Conservation (phyloP, 2,797 vertebrate species). For the Mus minutoides region DNA sequence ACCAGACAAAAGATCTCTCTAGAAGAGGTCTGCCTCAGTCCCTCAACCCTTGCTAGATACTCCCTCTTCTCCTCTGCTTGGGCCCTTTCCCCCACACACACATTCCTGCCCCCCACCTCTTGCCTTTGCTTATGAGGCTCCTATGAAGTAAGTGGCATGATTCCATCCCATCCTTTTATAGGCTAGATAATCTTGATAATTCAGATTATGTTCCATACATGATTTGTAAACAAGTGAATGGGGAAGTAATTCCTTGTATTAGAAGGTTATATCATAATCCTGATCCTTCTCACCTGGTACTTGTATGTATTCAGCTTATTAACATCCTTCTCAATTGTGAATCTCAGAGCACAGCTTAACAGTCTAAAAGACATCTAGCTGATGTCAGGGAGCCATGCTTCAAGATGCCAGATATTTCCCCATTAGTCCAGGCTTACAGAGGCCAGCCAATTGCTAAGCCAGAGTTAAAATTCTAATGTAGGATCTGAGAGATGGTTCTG, state of each 20-base stretch:
- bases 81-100: neutral
- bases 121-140: neutral
- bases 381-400: neutral
- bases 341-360: neutral
- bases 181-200: neutral
- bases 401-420: neutral
- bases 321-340: neutral
- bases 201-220: neutral
- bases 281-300: neutral
- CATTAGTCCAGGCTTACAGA: neutral
- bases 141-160: neutral
- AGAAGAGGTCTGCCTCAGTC: neutral
- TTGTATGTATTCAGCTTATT: neutral
- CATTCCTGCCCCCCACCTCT: neutral
- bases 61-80: neutral
- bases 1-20: neutral
- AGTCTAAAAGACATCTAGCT: neutral
- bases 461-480: neutral
- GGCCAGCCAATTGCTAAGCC: neutral
- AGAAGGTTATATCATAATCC: neutral
- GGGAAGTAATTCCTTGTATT: neutral
- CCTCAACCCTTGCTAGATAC: neutral
- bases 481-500: neutral
- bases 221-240: slow-evolving; percentile 19
- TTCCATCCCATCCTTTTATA: neutral